Evolutionary conservation across 1,140 invertebrate species (phyloP).

Genomic region (Drepana arcuata): DNA sequence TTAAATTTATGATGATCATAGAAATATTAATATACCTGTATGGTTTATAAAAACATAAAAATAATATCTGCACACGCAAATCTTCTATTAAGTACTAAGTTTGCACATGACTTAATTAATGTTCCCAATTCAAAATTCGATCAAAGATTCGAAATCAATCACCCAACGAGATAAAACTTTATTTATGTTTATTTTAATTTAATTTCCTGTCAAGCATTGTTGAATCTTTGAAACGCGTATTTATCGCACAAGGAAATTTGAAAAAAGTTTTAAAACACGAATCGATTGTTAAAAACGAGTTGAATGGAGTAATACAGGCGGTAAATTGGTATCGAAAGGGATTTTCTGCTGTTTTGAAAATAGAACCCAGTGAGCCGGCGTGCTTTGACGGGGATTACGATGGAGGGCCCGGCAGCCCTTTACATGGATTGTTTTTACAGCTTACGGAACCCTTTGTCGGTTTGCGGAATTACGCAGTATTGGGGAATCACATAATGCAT

Average conservation of each 20-base stretch:
- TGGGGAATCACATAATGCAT: slow-evolving; percentile 29
- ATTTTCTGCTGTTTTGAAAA: slow-evolving; percentile 68
- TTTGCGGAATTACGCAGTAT: slow-evolving; percentile 30
- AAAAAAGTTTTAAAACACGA: slow-evolving; percentile 35
- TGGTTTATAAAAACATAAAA: too few species aligned
- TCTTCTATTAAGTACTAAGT: too few species aligned
- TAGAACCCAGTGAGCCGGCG: slow-evolving; percentile 37
- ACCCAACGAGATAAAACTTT: too few species aligned
- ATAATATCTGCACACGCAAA: too few species aligned
- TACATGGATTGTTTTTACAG: slow-evolving; percentile 65
- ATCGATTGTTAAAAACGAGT: slow-evolving; percentile 31
- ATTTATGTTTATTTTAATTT: slow-evolving; percentile 1
- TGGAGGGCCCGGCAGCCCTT: slow-evolving; percentile 31
- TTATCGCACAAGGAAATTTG: slow-evolving; percentile 15
- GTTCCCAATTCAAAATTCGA: too few species aligned
- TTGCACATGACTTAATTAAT: too few species aligned
- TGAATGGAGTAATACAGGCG: slow-evolving; percentile 47
- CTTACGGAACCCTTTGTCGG: slow-evolving; percentile 61
- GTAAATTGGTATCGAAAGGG: slow-evolving; percentile 64
- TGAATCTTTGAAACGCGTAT: slow-evolving; percentile 9
- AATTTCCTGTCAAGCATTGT: slow-evolving; percentile 5
- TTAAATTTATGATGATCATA: too few species aligned
- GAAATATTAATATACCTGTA: too few species aligned
- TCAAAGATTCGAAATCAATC: too few species aligned
- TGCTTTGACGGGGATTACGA: slow-evolving; percentile 59